phyloP scores from a whole-genome alignment of 1,140 invertebrate species.

The Zaprionus capensis region DNA sequence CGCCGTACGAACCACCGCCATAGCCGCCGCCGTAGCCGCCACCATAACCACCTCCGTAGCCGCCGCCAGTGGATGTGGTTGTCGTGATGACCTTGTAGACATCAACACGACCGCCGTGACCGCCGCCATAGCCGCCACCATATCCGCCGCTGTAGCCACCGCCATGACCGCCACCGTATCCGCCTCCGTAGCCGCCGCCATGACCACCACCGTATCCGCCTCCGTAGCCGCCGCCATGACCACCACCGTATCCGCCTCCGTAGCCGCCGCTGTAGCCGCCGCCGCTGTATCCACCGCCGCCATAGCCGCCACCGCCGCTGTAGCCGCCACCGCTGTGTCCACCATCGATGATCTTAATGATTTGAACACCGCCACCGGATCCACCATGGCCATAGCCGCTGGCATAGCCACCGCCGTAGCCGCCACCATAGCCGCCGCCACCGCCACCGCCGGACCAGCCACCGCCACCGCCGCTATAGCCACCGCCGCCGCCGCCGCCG shows the following conservation, averaged over 20 bases:
- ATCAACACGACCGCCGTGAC: neutral
- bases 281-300: conserved; percentile 26
- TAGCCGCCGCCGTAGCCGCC: conserved; percentile 48
- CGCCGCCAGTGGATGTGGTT: conserved; percentile 14
- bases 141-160: conserved; percentile 39
- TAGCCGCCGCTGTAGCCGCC: conserved; percentile 29
- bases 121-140: conserved; percentile 29
- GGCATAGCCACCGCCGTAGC: conserved; percentile 24
- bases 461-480: conserved; percentile 27
- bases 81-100: conserved; percentile 44
- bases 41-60: conserved; percentile 40
- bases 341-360: conserved; percentile 40
- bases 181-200: conserved; percentile 32
- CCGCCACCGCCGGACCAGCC: conserved; percentile 8
- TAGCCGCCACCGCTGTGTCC: conserved; percentile 15
- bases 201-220: conserved; percentile 33
- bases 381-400: conserved; percentile 26
- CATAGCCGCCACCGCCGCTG: neutral
- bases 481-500: conserved; percentile 41
- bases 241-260: conserved; percentile 31
- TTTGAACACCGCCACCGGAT: conserved; percentile 31
- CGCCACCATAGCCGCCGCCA: conserved; percentile 15
- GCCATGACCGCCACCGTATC: conserved; percentile 12
- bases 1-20: conserved; percentile 16
- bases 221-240: conserved; percentile 42